Percentiles rank a stretch among this genome's conserved stretches.
These are phyloP conservation scores for Plagodis dolabraria DNA, from an alignment of 2,888 invertebrate species.

Conservation along the genomic window DNA sequence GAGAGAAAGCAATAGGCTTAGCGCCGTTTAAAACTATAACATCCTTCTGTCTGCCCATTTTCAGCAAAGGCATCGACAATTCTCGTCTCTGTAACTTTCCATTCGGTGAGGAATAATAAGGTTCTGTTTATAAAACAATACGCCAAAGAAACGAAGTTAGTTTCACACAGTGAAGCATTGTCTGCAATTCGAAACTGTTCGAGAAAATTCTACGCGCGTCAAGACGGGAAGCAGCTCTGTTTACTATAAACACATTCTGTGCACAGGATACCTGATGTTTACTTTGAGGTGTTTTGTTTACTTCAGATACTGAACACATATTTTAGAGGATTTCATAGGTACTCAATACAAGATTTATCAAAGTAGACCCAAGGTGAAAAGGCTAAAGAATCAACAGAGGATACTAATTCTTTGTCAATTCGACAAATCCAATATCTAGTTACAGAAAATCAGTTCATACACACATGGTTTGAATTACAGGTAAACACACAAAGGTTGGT, in stretches of 20 bases:
- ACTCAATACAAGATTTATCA: too few species aligned
- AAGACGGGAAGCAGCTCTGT: conserved; percentile 25
- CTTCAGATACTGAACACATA: too few species aligned
- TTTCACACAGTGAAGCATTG: conserved; percentile 37
- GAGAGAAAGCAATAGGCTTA: too few species aligned
- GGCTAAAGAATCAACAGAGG: too few species aligned
- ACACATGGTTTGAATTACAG: too few species aligned
- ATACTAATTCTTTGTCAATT: too few species aligned
- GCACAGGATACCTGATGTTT: neutral
- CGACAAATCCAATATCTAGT: too few species aligned
- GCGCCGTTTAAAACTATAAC: too few species aligned
- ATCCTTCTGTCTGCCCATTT: neutral
- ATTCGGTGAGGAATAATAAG: conserved; percentile 56
- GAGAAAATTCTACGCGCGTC: conserved; percentile 50
- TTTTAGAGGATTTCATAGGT: too few species aligned
- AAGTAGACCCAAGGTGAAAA: too few species aligned
- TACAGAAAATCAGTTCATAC: too few species aligned
- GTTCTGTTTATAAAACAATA: conserved; percentile 74
- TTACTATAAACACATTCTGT: conserved; percentile 18
- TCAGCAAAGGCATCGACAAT: conserved; percentile 24
- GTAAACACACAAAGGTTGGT: too few species aligned
- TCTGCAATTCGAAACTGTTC: conserved; percentile 45
- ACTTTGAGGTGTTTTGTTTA: neutral
- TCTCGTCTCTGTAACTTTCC: conserved; percentile 58
- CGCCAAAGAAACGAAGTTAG: conserved; percentile 45